Evolutionary conservation across 1,140 invertebrate genomes (phyloP).

Genomic region (Drosophila orena): DNA sequence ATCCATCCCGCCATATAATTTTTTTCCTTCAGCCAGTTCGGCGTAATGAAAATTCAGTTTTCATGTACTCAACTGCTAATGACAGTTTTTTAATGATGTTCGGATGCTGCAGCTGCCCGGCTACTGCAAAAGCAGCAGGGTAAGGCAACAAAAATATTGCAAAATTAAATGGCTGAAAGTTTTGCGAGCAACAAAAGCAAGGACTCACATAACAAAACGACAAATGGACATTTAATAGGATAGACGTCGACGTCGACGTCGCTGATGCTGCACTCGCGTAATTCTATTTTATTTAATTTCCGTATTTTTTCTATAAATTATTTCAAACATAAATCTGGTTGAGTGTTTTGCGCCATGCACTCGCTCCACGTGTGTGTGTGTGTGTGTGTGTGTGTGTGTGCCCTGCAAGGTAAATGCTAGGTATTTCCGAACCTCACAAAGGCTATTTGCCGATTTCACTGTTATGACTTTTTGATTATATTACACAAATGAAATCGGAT

Average conservation of each 20-base stretch:
- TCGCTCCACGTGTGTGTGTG: constrained; percentile 36
- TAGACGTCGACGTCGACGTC: constrained; percentile 59
- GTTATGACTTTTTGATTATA: too few species aligned
- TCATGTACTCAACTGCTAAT: constrained; percentile 82
- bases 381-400: constrained; percentile 44
- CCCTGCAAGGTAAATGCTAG: constrained; percentile 17
- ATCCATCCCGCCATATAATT: constrained; percentile 42
- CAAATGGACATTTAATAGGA: constrained; percentile 83
- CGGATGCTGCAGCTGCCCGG: constrained; percentile 40
- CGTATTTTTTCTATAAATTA: constrained; percentile 80
- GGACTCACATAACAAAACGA: constrained; percentile 75
- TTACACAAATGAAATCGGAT: too few species aligned
- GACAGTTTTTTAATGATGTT: constrained; percentile 84
- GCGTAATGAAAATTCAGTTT: constrained; percentile 82
- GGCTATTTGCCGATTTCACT: not conserved
- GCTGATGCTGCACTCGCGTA: constrained; percentile 49
- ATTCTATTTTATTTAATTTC: constrained; percentile 79
- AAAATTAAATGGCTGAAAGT: constrained; percentile 80
- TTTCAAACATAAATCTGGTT: constrained; percentile 80
- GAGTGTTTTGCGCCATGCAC: constrained; percentile 40
- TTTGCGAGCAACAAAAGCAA: constrained; percentile 48
- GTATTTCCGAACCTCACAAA: not conserved
- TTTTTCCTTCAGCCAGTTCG: constrained; percentile 28
- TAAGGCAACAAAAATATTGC: constrained; percentile 46
- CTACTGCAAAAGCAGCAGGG: constrained; percentile 9